phyloP scores from a whole-genome alignment of 1,140 invertebrate species.

The Chlorops oryzae region DNA sequence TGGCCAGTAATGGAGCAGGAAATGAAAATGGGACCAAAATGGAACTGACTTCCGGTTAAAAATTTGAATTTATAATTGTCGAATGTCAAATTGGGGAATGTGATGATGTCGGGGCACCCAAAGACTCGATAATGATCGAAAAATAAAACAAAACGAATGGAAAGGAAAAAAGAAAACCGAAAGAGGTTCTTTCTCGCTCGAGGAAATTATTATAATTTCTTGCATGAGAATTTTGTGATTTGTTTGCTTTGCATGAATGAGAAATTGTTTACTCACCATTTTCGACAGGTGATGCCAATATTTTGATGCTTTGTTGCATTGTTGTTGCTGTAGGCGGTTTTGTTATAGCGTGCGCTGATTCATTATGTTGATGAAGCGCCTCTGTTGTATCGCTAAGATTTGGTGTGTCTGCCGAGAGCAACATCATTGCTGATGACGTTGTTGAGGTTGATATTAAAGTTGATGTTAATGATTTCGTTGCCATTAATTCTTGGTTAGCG shows the following conservation, averaged over 20 bases:
- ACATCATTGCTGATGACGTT: conserved; percentile 1
- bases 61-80: background rate
- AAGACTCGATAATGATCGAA: background rate
- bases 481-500: too few species aligned
- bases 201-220: background rate
- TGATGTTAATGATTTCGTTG: too few species aligned
- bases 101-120: background rate
- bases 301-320: conserved; percentile 16
- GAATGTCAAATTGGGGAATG: background rate
- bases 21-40: background rate
- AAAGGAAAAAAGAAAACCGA: background rate
- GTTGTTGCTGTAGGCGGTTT: conserved; percentile 12
- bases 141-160: background rate
- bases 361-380: conserved; percentile 9
- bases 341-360: conserved; percentile 6
- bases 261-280: background rate
- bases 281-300: conserved; percentile 10
- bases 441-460: conserved; percentile 16
- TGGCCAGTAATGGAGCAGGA: background rate
- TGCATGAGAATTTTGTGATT: background rate
- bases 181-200: background rate
- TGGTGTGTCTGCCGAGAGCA: background rate
- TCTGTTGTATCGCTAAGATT: conserved; percentile 5
- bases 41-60: background rate
- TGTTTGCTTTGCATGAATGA: background rate